phyloP scores from a whole-genome alignment of 2,888 invertebrate species.

The Caenorhabditis sp. region DNA sequence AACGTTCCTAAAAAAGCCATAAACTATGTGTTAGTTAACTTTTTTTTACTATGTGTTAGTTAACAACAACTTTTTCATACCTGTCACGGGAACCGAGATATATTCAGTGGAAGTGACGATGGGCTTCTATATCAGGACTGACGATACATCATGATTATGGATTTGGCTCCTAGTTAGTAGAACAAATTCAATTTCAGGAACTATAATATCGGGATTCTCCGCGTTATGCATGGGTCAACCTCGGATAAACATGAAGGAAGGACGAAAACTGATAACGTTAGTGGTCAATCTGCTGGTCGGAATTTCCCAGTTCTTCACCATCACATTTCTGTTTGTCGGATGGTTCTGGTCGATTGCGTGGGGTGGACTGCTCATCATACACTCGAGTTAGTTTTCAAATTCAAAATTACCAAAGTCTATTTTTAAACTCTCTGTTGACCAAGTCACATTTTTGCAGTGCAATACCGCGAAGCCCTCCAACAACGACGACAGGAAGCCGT shows the following conservation, averaged over 20 bases:
- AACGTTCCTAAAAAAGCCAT: no score
- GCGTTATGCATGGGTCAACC: slow-evolving; percentile 93
- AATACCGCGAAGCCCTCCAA: slow-evolving; percentile 83
- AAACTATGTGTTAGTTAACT: no score
- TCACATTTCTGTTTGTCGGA: slow-evolving; percentile 90
- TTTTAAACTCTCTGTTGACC: no score
- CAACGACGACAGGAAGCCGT: slow-evolving; percentile 82
- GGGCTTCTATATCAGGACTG: no score
- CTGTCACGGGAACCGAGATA: no score
- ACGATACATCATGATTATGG: no score
- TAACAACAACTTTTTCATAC: no score
- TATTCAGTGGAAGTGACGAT: no score
- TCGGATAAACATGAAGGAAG: slow-evolving; percentile 90
- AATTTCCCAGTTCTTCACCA: slow-evolving; percentile 92
- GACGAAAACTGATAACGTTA: slow-evolving; percentile 86
- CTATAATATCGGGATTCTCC: slow-evolving; percentile 88
- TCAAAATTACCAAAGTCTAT: neutral
- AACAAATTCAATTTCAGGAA: slow-evolving; percentile 45
- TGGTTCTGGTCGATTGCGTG: slow-evolving; percentile 99
- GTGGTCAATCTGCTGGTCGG: slow-evolving; percentile 87
- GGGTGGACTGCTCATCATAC: slow-evolving; percentile 94
- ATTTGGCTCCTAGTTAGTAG: no score
- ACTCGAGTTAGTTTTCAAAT: slow-evolving; percentile 88
- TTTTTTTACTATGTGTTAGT: no score
- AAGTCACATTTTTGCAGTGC: slow-evolving; percentile 73